A percentile compares a stretch with the other conserved stretches of the same genome.
Evolutionary conservation across 2,888 invertebrate genomes (phyloP).

Genomic region (Drosophila eohydei): DNA sequence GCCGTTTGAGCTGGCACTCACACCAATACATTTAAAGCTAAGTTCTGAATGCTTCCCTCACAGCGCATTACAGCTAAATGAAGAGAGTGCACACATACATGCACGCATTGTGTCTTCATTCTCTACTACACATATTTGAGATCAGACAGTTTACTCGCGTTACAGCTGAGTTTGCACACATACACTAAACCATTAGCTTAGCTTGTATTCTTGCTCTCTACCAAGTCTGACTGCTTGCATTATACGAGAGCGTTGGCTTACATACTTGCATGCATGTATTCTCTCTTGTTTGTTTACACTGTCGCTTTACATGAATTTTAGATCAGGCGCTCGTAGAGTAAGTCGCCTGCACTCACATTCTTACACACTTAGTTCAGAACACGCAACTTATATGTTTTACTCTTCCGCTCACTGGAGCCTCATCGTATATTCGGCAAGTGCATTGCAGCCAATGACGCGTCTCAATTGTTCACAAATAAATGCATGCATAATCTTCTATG

Average conservation of each 20-base stretch:
- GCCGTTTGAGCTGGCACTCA: not conserved
- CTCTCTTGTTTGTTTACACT: not conserved
- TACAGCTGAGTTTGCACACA: not conserved
- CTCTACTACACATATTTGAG: not conserved
- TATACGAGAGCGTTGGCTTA: no score
- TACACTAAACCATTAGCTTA: not conserved
- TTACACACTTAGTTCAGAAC: not conserved
- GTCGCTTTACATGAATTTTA: slow-evolving; percentile 1
- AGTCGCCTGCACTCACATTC: not conserved
- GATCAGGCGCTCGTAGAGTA: not conserved
- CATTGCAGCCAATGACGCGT: not conserved
- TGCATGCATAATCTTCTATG: slow-evolving; percentile 1
- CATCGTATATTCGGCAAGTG: not conserved
- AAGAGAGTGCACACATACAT: not conserved
- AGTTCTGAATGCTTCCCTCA: not conserved
- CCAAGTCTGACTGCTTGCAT: no score
- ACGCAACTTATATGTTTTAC: not conserved
- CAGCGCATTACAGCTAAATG: not conserved
- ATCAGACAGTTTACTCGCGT: not conserved
- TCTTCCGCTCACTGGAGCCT: not conserved
- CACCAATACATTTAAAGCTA: slow-evolving; percentile 3
- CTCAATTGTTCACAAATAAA: slow-evolving; percentile 1
- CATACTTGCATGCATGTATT: not conserved
- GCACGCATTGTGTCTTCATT: not conserved
- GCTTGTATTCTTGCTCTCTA: not conserved